Evolutionary conservation across 1,140 invertebrate species (phyloP), one percentile per base, ranked within the genome.

Genomic region (Pseudomyrmex flavicornis): DNA sequence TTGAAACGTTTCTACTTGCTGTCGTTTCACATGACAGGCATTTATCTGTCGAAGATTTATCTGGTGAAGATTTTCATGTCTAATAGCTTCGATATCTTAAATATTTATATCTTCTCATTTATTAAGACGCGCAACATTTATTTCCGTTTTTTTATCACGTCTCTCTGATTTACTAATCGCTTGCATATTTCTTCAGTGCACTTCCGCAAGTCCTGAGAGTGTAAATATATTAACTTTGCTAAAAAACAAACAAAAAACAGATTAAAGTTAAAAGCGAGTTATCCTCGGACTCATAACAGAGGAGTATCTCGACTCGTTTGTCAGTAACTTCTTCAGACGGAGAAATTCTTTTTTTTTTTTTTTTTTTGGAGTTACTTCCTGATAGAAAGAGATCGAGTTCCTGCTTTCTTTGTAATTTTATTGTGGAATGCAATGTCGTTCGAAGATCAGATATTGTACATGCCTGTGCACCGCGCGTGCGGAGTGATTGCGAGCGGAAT

Each of bases 401-500:
- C 58, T 35, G 66, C 26, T 65, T 62, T 77, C 50, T 77, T 72
- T 50, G 59, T 86, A 77, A 87, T 83, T 83, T 69, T 52, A 73
- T 86, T 75, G 56, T 54, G 10, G 10, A 73, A 10, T 12, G 66
- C 26, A 26, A 26, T 26, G 54, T 72, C 74, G 20, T 26, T 26
- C 65, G 17, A 52, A 20, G 50, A 63, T 44, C 26, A 48, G 46
- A 61, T 70, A 73, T 72, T 66, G 66, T 83, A 76, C 61, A 44
- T 69, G 66, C n/a, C 9, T 82, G 76, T 52, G 66, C 56, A n/a
- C 66, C 62, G 56, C 58, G n/a, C 62, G 56, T 62, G n/a, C 48
- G n/a, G 17, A 26, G n/a, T n/a, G 20, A 74, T 79, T 56, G 66
- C 50, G 15, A 26, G 17, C 20, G 54, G 52, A 69, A 50, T 70